Evolutionary conservation across 2,113 vertebrate species (phyloP).

Genomic region (Sturnira hondurensis): DNA sequence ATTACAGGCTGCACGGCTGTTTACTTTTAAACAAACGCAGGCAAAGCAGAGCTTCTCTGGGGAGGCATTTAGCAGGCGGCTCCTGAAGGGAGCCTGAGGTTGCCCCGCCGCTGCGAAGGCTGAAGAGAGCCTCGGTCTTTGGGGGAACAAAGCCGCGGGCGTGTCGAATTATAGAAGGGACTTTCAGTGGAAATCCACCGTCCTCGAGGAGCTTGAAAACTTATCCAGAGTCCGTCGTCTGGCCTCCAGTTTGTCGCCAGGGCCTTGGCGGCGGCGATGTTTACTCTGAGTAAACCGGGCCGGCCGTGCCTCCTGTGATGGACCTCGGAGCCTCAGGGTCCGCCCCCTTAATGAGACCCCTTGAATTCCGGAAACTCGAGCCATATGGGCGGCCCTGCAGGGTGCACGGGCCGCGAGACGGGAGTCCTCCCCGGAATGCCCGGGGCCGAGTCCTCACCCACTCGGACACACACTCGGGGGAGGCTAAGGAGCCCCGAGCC

Average conservation of each 20-base stretch:
- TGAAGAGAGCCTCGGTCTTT: not conserved
- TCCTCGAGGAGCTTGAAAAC: not conserved
- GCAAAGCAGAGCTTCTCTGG: not conserved
- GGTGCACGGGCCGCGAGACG: not conserved
- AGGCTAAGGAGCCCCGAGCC: not conserved
- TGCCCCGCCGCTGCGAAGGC: accelerated
- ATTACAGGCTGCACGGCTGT: accelerated
- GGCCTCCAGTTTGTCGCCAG: not conserved
- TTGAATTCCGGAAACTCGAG: not conserved
- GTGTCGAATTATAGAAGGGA: not conserved
- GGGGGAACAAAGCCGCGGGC: accelerated
- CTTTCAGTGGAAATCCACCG: not conserved
- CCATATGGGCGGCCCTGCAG: not conserved
- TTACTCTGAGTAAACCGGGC: not conserved
- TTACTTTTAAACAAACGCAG: not conserved
- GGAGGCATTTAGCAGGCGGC: accelerated
- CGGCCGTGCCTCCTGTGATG: not conserved
- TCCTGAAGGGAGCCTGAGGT: not conserved
- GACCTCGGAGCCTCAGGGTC: not conserved
- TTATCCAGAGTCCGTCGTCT: not conserved
- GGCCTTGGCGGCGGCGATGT: not conserved
- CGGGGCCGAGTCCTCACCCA: accelerated
- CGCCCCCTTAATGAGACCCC: constrained; percentile 30
- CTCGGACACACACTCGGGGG: not conserved
- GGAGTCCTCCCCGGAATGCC: not conserved